Base-by-base conservation (phyloP, 2,888 invertebrate species). In the Macrostomum cliftonense region DNA sequence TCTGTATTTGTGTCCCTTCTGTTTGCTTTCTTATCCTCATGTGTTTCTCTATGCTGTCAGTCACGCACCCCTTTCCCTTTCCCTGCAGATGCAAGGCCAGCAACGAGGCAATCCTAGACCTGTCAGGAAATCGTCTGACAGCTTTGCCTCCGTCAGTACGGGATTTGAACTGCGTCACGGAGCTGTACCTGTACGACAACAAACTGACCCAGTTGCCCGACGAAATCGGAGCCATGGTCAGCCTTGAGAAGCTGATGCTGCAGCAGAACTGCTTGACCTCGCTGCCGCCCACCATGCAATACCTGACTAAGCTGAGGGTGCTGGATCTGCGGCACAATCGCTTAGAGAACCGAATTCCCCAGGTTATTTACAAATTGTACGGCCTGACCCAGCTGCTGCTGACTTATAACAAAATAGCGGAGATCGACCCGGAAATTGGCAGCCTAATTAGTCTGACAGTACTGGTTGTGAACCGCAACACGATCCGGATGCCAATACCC, bases 281-380 rank as follows among this genome's bases (percentile, higher is more conserved):
- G 16, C 50, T 50, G 21, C 50, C 50, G 16, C 14, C 7, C 21
- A 50, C 50, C n/a, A 17, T 50, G 42, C 37, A 20, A 14, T n/a
- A 52, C 36, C 42, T 39, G n/a, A 52, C 40, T 17, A 17, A 20
- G 14, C 17, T 50, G 14, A 39, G 40, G 19, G 20, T 21, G 13
- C 39, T 50, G 42, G 50, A 50, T 28, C 38, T 50, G 37, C 50
- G 50, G 28, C 50, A 50, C 36, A 50, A 50, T 39, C 37, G 40
- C 2, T 14, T 50, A 17, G 48, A 48, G 28, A 46, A 46, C 5
- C 45, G 16, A 14, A 16, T 48, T 5, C 48, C 48, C 4, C 2
- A 2, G 21, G 49, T 42, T 2, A 48, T 48, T 19, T 45, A 43
- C 13, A 20, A 16, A 5, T 16, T 48, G 12, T 19, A 21, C 4